Percentiles rank a stretch among this genome's conserved stretches.
Conservation (phyloP, 2,797 vertebrate species). For the Petrocephalus schoutedeni region DNA sequence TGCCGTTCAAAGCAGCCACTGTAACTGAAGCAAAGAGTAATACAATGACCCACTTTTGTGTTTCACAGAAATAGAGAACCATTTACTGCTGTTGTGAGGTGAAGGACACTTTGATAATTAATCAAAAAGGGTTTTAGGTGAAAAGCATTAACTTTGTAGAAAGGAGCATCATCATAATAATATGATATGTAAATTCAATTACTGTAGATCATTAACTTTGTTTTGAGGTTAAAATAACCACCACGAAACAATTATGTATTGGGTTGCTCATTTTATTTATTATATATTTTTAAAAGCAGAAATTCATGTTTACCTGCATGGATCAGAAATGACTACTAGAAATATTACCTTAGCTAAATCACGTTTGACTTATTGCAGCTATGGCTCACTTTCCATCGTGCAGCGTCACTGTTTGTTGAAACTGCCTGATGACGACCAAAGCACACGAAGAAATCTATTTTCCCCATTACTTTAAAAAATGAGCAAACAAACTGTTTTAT, state of each 20-base stretch:
- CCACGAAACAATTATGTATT: not conserved
- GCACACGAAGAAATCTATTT: not conserved
- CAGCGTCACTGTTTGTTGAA: not conserved
- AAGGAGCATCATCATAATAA: not conserved
- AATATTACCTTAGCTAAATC: not conserved
- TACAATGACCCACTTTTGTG: constrained; percentile 7
- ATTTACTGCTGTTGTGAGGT: not conserved
- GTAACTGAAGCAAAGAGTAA: not conserved
- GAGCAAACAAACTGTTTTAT: not conserved
- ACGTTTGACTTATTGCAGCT: not conserved
- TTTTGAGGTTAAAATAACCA: not conserved
- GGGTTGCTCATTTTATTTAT: not conserved
- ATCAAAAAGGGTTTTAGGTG: constrained; percentile 6
- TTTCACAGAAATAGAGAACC: not conserved
- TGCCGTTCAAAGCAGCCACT: not conserved
- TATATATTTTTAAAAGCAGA: not conserved
- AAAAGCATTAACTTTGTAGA: constrained; percentile 4
- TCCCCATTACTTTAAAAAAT: not conserved
- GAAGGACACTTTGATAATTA: constrained; percentile 8
- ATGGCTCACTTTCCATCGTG: not conserved
- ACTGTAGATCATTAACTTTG: not conserved
- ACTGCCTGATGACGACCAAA: not conserved
- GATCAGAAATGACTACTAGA: not conserved
- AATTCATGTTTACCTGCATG: not conserved
- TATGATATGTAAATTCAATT: not conserved